A percentile compares a stretch with the other conserved stretches of the same genome.
Evolutionary conservation across 2,113 vertebrate species (phyloP).

Genomic region (Vireo altiloquus): DNA sequence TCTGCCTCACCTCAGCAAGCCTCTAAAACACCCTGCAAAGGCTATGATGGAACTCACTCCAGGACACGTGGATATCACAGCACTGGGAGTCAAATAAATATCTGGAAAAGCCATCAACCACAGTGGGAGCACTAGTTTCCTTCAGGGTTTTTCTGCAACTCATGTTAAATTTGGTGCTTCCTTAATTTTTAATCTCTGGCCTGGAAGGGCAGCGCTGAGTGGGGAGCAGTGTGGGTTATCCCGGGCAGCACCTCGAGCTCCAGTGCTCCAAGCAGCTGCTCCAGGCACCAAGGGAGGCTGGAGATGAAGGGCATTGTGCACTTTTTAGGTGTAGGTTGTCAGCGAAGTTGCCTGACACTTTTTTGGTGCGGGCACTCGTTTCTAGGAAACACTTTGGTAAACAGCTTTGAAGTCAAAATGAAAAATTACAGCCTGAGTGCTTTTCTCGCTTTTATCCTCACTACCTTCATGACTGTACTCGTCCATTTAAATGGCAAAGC

Average conservation of each 20-base stretch:
- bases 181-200: not conserved
- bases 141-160: not conserved
- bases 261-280: not conserved
- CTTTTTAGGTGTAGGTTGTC: not conserved
- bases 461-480: slow-evolving; percentile 2
- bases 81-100: not conserved
- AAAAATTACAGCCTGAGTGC: slow-evolving; percentile 56
- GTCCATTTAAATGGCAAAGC: slow-evolving; percentile 55
- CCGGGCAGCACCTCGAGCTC: not conserved
- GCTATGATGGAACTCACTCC: not conserved
- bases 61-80: not conserved
- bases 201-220: not conserved
- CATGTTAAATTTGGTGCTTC: not conserved
- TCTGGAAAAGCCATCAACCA: not conserved
- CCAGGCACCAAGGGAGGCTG: not conserved
- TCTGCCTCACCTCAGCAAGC: not conserved
- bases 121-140: not conserved
- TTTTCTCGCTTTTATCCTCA: slow-evolving; percentile 40
- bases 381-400: slow-evolving; percentile 53
- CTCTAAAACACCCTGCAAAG: not conserved
- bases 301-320: not conserved
- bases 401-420: slow-evolving; percentile 46
- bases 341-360: not conserved
- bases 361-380: not conserved
- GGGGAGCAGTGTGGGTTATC: rapidly evolving